Evolutionary conservation across 2,113 vertebrate genomes (phyloP).

Genomic region (Platichthys flesus): DNA sequence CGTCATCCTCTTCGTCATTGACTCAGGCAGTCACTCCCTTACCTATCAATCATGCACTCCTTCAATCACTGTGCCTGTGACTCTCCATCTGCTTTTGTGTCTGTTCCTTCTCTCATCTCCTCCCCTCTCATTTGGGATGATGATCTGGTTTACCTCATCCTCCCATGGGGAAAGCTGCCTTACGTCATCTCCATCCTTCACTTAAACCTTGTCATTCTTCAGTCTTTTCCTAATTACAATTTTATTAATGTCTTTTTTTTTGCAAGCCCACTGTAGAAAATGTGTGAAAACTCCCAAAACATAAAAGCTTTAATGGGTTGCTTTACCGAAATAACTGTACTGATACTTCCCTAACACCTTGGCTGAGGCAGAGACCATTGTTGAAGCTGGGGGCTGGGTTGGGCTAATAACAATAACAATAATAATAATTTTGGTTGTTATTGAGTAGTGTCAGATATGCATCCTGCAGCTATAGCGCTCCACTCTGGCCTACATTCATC

Average conservation of each 20-base stretch:
- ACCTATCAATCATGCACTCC: constrained; percentile 2
- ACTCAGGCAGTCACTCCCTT: neutral
- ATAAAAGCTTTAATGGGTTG: no score
- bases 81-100: neutral
- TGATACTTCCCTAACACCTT: no score
- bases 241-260: neutral
- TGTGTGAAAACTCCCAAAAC: no score
- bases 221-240: neutral
- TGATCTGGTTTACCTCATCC: constrained; percentile 5
- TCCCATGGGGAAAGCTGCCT: constrained; percentile 3
- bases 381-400: no score
- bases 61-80: constrained; percentile 5
- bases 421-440: no score
- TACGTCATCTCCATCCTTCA: neutral
- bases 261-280: no score
- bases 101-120: neutral
- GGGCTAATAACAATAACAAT: no score
- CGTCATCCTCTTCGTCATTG: neutral
- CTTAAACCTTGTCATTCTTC: neutral
- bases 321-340: no score
- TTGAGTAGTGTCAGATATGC: no score
- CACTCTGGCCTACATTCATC: no score
- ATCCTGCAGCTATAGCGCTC: no score
- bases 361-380: no score
- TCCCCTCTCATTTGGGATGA: neutral